Percentiles rank a stretch among this genome's conserved stretches.
phyloP scores from a whole-genome alignment of 2,113 vertebrate species.

The Tiliqua scincoides region DNA sequence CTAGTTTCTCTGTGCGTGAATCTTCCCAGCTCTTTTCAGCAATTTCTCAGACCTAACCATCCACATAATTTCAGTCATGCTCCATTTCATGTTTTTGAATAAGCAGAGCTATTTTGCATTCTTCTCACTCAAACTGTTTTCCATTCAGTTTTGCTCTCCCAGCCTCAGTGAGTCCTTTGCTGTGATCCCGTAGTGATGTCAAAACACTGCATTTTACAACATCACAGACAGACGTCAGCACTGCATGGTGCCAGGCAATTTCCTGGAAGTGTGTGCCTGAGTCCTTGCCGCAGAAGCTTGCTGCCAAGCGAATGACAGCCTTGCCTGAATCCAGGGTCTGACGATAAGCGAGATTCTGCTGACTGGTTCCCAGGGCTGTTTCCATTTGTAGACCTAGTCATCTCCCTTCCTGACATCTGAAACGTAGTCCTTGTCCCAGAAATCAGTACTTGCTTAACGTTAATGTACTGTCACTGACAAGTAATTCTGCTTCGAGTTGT shows the following conservation, averaged over 20 bases:
- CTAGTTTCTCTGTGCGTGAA: background rate
- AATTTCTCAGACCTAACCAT: slow-evolving; percentile 7
- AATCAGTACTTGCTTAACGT: slow-evolving; percentile 6
- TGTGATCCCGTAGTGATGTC: slow-evolving; percentile 27
- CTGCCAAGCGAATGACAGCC: background rate
- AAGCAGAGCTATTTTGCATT: slow-evolving; percentile 13
- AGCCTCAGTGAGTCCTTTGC: background rate
- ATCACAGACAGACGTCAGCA: slow-evolving; percentile 32
- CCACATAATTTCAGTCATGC: background rate
- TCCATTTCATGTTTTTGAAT: background rate
- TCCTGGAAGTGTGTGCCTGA: background rate
- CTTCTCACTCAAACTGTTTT: slow-evolving; percentile 12
- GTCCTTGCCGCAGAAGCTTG: background rate
- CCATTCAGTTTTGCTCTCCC: slow-evolving; percentile 11
- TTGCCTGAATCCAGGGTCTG: background rate
- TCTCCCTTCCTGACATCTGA: background rate
- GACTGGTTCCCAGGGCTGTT: background rate
- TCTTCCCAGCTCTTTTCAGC: background rate
- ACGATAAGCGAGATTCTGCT: background rate
- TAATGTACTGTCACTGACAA: slow-evolving; percentile 1
- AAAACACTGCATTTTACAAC: slow-evolving; percentile 21
- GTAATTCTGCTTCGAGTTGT: slow-evolving; percentile 10
- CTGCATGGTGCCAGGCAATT: slow-evolving; percentile 18
- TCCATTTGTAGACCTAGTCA: slow-evolving; percentile 1
- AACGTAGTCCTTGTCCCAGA: background rate